Evolutionary conservation across 1,140 invertebrate genomes (phyloP), one percentile per base, ranked within the genome.

Genomic region (Drosophila azteca): DNA sequence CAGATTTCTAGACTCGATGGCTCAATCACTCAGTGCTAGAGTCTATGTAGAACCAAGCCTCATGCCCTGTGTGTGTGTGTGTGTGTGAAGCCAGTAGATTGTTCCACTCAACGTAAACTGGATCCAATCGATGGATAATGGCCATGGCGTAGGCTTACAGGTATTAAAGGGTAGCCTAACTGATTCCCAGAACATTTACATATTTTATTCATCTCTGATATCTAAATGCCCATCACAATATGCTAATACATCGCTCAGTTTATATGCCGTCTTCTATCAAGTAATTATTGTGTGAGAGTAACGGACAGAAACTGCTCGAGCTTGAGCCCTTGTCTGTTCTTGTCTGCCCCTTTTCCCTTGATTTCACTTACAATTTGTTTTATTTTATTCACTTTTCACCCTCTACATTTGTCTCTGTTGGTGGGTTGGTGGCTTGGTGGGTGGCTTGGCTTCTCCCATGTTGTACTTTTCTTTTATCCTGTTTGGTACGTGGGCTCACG

Each of bases 401-500:
- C 35, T 39, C 35, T 39, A 11, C 11, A 39, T 13, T 39, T 39
- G 11, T 39, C 13, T 31, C 31, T 9, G 8, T 31, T 31, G 31
- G 0, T 31, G 31, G 31, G 31, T 3, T n/a, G 2, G 2, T 9
- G 29, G 29, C n/a, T n/a, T 2, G 29, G 7, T 29, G 26, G 22
- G n/a, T 46, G 41, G 24, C 8, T 11, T 6, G 13, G 7, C 15
- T 15, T 0, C 31, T 13, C 11, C 54, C 3, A 13, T 26, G 20
- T 29, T 17, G 44, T 67, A 45, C 65, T 44, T 53, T 29, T 20
- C 20, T 26, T 39, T 41, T 52, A 41, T 44, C 8, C 26, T 26
- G 44, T 74, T 74, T 8, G 41, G 35, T 66, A 75, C 71, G 71
- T 75, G 71, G 59, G 71, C 70, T 49, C 71, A 75, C 71, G 71